Evolutionary conservation across 1,140 invertebrate species (phyloP).

Genomic region (Drosophila littoralis): DNA sequence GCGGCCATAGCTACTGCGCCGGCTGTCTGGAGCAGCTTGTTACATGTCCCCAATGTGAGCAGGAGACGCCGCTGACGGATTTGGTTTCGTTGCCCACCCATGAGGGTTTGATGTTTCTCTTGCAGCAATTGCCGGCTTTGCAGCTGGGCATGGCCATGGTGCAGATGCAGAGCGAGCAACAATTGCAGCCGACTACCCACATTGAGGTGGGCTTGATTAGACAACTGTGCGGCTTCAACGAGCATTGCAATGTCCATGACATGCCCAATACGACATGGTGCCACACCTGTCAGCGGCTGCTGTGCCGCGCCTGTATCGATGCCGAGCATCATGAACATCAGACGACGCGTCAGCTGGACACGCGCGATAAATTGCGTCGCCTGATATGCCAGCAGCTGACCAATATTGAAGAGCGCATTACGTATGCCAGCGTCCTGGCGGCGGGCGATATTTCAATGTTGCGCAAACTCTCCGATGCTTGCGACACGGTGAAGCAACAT

Average conservation of each 20-base stretch:
- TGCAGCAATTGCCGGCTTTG: constrained; percentile 38
- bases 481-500: constrained; percentile 75
- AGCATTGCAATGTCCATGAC: constrained; percentile 89
- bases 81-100: constrained; percentile 88
- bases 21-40: constrained; percentile 88
- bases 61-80: constrained; percentile 86
- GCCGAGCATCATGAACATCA: constrained; percentile 88
- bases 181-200: background rate
- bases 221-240: constrained; percentile 49
- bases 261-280: constrained; percentile 91
- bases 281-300: constrained; percentile 87
- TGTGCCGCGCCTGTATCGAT: constrained; percentile 89
- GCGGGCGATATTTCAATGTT: constrained; percentile 89
- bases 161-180: constrained; percentile 7
- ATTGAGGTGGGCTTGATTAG: constrained; percentile 31
- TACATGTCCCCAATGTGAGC: constrained; percentile 87
- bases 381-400: constrained; percentile 86
- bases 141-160: constrained; percentile 35
- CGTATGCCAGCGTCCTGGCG: constrained; percentile 88
- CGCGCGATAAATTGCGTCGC: constrained; percentile 88
- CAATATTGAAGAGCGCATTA: constrained; percentile 86
- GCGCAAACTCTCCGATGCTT: constrained; percentile 87
- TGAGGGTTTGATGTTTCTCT: constrained; percentile 87
- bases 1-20: constrained; percentile 91
- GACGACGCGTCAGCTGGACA: constrained; percentile 88